phyloP scores from a whole-genome alignment of 1,140 invertebrate genomes.

The Scaptomyza pallida region DNA sequence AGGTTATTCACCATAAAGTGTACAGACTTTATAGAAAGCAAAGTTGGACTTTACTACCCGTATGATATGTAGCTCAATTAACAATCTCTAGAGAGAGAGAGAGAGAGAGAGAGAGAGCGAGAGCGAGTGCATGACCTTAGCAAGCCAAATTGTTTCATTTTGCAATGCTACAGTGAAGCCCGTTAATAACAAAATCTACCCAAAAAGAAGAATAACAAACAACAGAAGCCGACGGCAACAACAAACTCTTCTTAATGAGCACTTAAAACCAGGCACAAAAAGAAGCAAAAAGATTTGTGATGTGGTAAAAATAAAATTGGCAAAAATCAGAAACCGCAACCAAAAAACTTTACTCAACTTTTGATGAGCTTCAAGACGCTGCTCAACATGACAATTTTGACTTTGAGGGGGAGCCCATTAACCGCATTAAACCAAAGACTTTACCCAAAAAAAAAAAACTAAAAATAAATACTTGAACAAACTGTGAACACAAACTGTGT shows the following conservation, averaged over 20 bases:
- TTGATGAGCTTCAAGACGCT: constrained; percentile 30
- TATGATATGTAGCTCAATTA: constrained; percentile 13
- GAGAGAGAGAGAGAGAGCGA: constrained; percentile 1
- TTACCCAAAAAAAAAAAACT: not conserved
- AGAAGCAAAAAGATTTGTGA: constrained; percentile 12
- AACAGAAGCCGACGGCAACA: constrained; percentile 43
- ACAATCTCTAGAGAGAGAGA: constrained; percentile 1
- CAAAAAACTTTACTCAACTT: constrained; percentile 21
- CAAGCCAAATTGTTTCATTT: constrained; percentile 28
- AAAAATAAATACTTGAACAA: constrained; percentile 14
- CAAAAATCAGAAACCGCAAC: constrained; percentile 11
- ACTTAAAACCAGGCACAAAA: constrained; percentile 30
- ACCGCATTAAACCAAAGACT: constrained; percentile 38
- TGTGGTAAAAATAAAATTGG: constrained; percentile 35
- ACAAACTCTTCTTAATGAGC: constrained; percentile 66
- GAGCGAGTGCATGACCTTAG: constrained; percentile 6
- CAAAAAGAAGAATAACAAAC: constrained; percentile 14
- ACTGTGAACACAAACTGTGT: not conserved
- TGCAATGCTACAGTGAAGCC: constrained; percentile 9
- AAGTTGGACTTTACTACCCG: not conserved
- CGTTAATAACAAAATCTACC: constrained; percentile 25
- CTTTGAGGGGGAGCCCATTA: constrained; percentile 41
- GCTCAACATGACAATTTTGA: constrained; percentile 38
- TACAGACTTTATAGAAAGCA: constrained; percentile 36
- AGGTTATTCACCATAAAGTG: constrained; percentile 45